phyloP scores from a whole-genome alignment of 2,797 vertebrate genomes.

The Scolopax bukidnonensis region DNA sequence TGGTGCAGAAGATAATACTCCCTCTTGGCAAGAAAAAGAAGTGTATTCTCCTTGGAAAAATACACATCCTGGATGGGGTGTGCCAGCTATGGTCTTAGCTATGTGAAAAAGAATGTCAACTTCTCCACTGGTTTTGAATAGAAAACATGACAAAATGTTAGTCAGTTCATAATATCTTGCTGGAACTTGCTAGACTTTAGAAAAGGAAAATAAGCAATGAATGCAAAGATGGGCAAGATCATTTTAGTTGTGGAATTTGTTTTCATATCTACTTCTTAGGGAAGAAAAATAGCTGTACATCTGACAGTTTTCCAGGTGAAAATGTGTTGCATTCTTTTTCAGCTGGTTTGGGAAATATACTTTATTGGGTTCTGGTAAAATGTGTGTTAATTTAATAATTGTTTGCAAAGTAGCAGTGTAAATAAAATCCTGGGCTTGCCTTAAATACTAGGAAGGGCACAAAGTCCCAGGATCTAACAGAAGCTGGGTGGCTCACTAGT shows the following conservation, averaged over 20 bases:
- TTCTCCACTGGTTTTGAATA: background rate
- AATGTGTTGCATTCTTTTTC: background rate
- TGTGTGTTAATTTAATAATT: background rate
- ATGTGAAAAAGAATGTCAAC: background rate
- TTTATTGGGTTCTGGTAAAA: background rate
- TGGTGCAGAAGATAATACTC: background rate
- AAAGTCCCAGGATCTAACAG: background rate
- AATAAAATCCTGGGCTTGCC: background rate
- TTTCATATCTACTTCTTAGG: background rate
- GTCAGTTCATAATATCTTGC: background rate
- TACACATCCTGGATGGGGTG: background rate
- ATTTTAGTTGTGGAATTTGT: background rate
- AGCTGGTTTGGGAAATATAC: background rate
- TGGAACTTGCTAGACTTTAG: background rate
- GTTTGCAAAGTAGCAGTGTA: background rate
- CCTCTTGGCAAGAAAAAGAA: background rate
- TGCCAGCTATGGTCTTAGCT: background rate
- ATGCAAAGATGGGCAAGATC: background rate
- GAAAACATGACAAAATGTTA: background rate
- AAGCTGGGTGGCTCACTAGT: background rate
- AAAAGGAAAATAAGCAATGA: background rate
- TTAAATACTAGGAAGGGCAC: background rate
- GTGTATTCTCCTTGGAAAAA: background rate
- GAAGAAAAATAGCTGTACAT: background rate
- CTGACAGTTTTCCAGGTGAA: background rate